These are phyloP conservation scores for Gopherus evgoodei DNA, from an alignment of 2,113 vertebrate species.

Conservation along the genomic window DNA sequence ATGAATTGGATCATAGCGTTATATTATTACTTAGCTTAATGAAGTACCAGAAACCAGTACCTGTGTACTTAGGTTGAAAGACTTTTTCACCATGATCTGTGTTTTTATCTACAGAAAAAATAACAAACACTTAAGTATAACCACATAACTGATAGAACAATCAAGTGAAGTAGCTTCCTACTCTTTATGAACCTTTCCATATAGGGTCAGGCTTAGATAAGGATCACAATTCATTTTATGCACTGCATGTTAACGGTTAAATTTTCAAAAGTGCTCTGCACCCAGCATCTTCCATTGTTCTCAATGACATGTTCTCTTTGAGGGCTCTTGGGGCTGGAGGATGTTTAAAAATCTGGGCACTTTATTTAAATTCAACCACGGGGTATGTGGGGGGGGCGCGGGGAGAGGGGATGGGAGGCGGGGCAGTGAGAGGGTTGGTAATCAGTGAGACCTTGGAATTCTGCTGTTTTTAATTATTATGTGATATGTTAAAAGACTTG, in stretches of 20 bases:
- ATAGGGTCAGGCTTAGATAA: neutral
- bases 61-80: neutral
- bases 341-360: neutral
- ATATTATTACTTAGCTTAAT: neutral
- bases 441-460: neutral
- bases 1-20: neutral
- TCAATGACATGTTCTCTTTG: neutral
- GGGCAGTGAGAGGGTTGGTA: neutral
- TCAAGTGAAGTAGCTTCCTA: neutral
- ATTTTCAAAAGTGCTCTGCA: neutral
- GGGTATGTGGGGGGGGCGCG: too few species aligned
- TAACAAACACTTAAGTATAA: fast-evolving
- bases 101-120: neutral
- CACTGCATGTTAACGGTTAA: neutral
- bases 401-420: fast-evolving
- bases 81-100: neutral
- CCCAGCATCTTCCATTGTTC: neutral
- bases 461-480: neutral
- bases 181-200: neutral
- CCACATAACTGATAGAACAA: neutral
- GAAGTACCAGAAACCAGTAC: neutral
- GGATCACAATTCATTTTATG: neutral
- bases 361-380: neutral
- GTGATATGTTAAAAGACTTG: neutral
- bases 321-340: neutral